phyloP scores from a whole-genome alignment of 2,113 vertebrate species.

The Neodon shergylaensis region DNA sequence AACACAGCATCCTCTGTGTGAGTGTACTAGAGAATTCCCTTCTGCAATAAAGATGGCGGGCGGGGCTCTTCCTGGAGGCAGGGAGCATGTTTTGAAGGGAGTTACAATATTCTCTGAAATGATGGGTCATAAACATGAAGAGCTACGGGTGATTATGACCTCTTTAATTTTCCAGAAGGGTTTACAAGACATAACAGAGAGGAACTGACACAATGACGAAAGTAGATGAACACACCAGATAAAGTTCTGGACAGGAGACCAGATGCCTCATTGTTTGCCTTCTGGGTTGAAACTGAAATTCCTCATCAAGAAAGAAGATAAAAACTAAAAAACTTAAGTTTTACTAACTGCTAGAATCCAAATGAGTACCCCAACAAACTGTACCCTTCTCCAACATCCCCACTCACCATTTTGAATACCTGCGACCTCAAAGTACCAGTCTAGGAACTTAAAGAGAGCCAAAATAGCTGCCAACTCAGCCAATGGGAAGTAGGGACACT shows the following conservation, averaged over 20 bases:
- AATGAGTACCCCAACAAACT: background rate
- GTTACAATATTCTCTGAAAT: conserved; percentile 44
- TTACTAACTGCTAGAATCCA: background rate
- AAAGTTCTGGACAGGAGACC: background rate
- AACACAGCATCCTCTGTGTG: background rate
- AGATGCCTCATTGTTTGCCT: conserved; percentile 29
- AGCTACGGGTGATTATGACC: background rate
- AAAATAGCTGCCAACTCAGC: background rate
- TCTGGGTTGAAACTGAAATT: conserved; percentile 30
- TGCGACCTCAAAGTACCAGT: background rate
- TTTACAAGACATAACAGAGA: conserved; percentile 20
- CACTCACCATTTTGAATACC: background rate
- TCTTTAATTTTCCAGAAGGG: conserved; percentile 17
- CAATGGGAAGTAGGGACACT: background rate
- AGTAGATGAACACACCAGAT: background rate
- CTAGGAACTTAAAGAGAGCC: background rate
- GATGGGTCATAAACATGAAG: conserved; percentile 25
- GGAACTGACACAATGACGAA: background rate
- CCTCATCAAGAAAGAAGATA: conserved; percentile 31
- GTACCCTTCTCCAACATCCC: background rate
- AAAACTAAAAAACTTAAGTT: background rate
- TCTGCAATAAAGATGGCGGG: background rate
- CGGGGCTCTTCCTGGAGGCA: background rate
- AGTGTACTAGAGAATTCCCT: background rate
- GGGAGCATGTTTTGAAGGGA: conserved; percentile 30